Evolutionary conservation across 2,113 vertebrate genomes (phyloP).

Genomic region (Coturnix japonica): DNA sequence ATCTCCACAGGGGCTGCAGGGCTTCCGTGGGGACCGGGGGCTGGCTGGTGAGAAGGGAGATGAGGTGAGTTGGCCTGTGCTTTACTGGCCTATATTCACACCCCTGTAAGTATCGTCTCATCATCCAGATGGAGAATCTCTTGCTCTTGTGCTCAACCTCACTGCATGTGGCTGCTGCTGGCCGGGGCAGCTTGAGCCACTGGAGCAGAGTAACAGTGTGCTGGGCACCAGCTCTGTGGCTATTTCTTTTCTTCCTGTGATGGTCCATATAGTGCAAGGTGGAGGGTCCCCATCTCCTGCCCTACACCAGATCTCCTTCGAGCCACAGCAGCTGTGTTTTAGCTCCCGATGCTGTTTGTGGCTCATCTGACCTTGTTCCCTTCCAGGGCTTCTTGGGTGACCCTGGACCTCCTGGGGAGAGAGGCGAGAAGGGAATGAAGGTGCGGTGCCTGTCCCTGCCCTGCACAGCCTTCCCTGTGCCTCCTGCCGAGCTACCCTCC

Average conservation of each 20-base stretch:
- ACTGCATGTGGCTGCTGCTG: fast-evolving
- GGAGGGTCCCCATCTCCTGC: neutral
- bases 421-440: slow-evolving; percentile 84
- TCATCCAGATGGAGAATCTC: neutral
- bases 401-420: slow-evolving; percentile 78
- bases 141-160: neutral
- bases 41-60: slow-evolving; percentile 85
- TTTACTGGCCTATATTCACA: too few species aligned
- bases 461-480: neutral
- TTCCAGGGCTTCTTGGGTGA: slow-evolving; percentile 83
- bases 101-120: neutral
- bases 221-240: neutral
- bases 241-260: neutral
- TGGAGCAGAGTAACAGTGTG: neutral
- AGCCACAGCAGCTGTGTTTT: fast-evolving
- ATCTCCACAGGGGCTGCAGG: slow-evolving; percentile 80
- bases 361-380: neutral
- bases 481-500: neutral
- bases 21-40: slow-evolving; percentile 86
- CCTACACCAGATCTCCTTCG: fast-evolving
- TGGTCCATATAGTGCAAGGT: neutral
- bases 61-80: slow-evolving; percentile 78
- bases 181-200: neutral
- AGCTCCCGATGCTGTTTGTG: neutral
- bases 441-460: slow-evolving; percentile 62